These are phyloP conservation scores for Zaprionus capensis DNA, from an alignment of 1,140 invertebrate genomes.

Conservation along the genomic window DNA sequence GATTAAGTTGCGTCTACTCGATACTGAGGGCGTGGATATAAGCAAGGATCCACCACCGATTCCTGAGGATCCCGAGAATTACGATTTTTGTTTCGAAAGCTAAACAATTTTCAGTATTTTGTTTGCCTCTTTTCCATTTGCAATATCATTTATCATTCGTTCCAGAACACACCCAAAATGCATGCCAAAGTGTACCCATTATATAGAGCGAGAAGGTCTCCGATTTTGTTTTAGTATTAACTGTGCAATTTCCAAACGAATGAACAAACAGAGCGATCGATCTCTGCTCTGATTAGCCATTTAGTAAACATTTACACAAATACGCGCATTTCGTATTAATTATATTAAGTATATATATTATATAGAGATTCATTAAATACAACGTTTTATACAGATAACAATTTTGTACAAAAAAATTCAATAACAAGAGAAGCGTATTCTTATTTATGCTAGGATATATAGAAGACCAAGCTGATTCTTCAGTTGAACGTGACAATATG, in stretches of 20 bases:
- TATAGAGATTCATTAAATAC: constrained; percentile 69
- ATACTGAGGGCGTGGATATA: constrained; percentile 97
- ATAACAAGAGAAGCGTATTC: constrained; percentile 67
- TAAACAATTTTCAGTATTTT: constrained; percentile 42
- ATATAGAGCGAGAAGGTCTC: constrained; percentile 22
- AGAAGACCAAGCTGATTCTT: constrained; percentile 45
- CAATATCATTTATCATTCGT: constrained; percentile 26
- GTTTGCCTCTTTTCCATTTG: constrained; percentile 29
- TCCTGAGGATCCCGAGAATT: constrained; percentile 94
- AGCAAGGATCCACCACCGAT: constrained; percentile 96
- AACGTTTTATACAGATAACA: constrained; percentile 73
- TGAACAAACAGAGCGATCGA: constrained; percentile 50
- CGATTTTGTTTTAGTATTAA: constrained; percentile 68
- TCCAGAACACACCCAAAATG: constrained; percentile 54
- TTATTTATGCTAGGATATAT: constrained; percentile 49
- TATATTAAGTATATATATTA: constrained; percentile 62
- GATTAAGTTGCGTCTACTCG: constrained; percentile 95
- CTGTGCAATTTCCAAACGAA: constrained; percentile 65
- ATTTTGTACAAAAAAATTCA: constrained; percentile 67
- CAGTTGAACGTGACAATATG: background rate
- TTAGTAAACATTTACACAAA: constrained; percentile 64
- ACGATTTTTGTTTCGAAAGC: constrained; percentile 91
- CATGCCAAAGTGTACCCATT: constrained; percentile 74
- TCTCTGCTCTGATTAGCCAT: constrained; percentile 46
- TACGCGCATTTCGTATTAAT: constrained; percentile 49